Base-by-base conservation (phyloP, 2,797 vertebrate genomes). In the Macropodus opercularis region DNA sequence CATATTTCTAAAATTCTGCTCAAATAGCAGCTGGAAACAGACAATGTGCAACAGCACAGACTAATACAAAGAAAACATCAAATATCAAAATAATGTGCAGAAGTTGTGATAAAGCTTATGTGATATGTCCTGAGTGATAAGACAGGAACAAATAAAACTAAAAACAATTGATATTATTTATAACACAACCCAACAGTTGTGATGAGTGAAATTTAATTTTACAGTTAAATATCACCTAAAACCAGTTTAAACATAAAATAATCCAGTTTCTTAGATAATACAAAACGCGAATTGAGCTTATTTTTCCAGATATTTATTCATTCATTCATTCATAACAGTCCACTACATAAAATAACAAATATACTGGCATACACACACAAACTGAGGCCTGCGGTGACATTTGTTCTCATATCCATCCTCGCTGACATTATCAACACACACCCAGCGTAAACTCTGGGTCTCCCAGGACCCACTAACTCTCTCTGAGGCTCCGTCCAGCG, bases 381-480 rank as follows among this genome's bases (percentile, higher is more conserved):
- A 36, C 19, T 15, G 44, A 73, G 31, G 36, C 53, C 29, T 11
- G 35, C 3, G 15, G 47, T 73, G 61, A 69, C 67, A 63, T 61
- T 71, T 69, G 61, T 66, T 62, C 78, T 74, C 66, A 64, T 70
- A 59, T 82, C 81, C 47, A 65, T 87, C 72, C 36, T 3, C 82
- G 63, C 80, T 22, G n/a, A n/a, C n/a, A n/a, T 77, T 64, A 42
- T 63, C 69, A 46, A 64, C 87, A 74, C 85, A 46, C 77, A 51
- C 77, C 70, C 72, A 62, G 59, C 17, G 18, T 24, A 13, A 23
- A 43, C 61, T 52, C 49, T 38, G 24, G 58, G 78, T 74, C 83
- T 77, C 85, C 43, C 44, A 58, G 67, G 81, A 74, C 71, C 24
- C 63, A 23, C 53, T 57, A 12, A 13, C 17, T 12, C 47, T 73